phyloP scores from a whole-genome alignment of 2,888 invertebrate genomes.

The Apamea crenata region DNA sequence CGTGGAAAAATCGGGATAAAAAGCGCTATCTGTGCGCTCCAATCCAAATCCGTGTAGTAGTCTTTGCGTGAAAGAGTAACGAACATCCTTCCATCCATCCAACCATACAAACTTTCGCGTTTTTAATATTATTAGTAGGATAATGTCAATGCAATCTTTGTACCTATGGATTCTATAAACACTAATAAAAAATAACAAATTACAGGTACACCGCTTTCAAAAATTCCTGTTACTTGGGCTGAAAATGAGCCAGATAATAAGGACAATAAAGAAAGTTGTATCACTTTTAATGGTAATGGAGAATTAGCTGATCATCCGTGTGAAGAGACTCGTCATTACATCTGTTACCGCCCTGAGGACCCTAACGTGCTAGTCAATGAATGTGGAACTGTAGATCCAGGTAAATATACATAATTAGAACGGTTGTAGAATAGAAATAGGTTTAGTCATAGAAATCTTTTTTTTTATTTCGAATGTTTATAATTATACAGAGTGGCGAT shows the following conservation, averaged over 20 bases:
- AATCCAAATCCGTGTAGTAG: too few species aligned
- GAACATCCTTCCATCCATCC: too few species aligned
- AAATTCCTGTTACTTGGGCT: slow-evolving; percentile 56
- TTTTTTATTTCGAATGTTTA: too few species aligned
- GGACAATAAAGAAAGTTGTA: slow-evolving; percentile 58
- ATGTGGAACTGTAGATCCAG: slow-evolving; percentile 64
- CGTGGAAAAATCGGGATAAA: too few species aligned
- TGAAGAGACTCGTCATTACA: slow-evolving; percentile 47
- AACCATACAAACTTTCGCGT: too few species aligned
- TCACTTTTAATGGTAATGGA: slow-evolving; percentile 52
- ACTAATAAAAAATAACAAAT: background rate
- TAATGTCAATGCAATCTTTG: background rate
- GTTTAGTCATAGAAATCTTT: too few species aligned
- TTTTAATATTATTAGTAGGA: too few species aligned
- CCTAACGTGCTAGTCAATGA: slow-evolving; percentile 25
- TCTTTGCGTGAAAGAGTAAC: too few species aligned
- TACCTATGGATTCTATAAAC: background rate
- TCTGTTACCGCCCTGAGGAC: slow-evolving; percentile 50
- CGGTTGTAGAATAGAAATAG: too few species aligned
- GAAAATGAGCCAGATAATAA: slow-evolving; percentile 61
- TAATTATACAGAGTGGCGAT: too few species aligned
- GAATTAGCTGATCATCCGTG: slow-evolving; percentile 51
- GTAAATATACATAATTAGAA: background rate
- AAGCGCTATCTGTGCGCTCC: too few species aligned
- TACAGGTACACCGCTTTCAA: slow-evolving; percentile 56